phyloP scores from a whole-genome alignment of 2,888 invertebrate species.

The Pristionchus maxplancki region DNA sequence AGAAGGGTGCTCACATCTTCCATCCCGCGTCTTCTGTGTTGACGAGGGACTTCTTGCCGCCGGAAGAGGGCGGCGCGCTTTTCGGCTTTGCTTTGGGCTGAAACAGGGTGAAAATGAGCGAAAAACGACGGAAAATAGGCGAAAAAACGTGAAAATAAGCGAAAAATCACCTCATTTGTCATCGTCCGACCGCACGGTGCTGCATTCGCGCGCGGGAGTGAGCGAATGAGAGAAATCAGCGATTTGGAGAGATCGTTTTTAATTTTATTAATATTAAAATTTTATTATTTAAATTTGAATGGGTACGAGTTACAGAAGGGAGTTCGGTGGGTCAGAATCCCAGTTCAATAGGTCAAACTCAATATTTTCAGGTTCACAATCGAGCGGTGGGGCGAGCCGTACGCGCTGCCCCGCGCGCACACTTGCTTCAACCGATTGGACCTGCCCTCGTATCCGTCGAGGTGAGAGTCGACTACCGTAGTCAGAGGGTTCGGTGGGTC shows the following conservation, averaged over 20 bases:
- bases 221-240: background rate
- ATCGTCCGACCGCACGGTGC: background rate
- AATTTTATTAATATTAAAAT: too few species aligned
- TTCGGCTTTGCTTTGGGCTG: background rate
- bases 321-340: background rate
- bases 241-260: background rate
- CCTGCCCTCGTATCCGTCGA: constrained; percentile 93
- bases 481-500: background rate
- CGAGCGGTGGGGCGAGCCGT: constrained; percentile 73
- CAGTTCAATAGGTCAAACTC: background rate
- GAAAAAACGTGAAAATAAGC: too few species aligned
- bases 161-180: background rate
- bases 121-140: too few species aligned
- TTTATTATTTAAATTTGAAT: too few species aligned
- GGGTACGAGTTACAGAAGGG: background rate
- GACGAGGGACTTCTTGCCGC: background rate
- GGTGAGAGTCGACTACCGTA: constrained; percentile 1
- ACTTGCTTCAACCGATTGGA: constrained; percentile 98
- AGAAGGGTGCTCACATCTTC: background rate
- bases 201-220: background rate
- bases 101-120: background rate
- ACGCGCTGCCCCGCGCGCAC: constrained; percentile 83
- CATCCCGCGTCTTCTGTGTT: background rate
- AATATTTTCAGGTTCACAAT: constrained; percentile 65
- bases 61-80: background rate